Base-by-base conservation (phyloP, 2,797 vertebrate species). In the Bryconaethiops microstoma region DNA sequence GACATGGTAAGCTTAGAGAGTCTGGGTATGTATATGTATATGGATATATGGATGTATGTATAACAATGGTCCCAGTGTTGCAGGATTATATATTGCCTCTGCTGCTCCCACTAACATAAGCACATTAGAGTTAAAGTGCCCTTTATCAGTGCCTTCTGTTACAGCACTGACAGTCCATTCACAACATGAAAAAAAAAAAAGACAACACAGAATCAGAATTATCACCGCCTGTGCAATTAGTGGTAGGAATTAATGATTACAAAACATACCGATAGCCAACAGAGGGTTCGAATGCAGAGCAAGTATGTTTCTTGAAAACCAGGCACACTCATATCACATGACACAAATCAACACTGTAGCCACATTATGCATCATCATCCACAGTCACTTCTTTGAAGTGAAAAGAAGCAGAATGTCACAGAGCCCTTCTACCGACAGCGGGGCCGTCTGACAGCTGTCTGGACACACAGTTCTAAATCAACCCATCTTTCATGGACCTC, bases 21-120 rank as follows among this genome's bases (percentile, higher is more conserved):
- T 82, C 35, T 77, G 75, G 74, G 29, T 76, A 52, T 75, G 72
- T 65, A 48, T 23, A 45, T 64, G 54, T 73, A 60, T 63, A 17
- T 78, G 69, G 54, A 52, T 21, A 35, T 71, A 67, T 55, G 55
- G 50, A 64, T 54, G 52, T 80, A 82, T 86, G 85, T 86, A 82
- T 73, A 87, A 80, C 79, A 84, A 85, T 88, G 87, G 87, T 86
- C 87, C 87, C 87, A 86, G 82, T 82, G 73, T 82, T 82, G 79
- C 63, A 80, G 71, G 77, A 84, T 81, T 80, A 76, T 77, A 75
- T 84, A 79, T 83, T 80, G 74, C 86, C 72, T 83, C 76, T 83
- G 83, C 85, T 81, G 83, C 85, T 84, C 78, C 80, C 80, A 84
- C 82, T 68, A 76, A 85, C 64, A 74, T 82, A 82, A 80, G 87